phyloP scores from a whole-genome alignment of 2,797 vertebrate genomes.

The Hippocampus kuda region DNA sequence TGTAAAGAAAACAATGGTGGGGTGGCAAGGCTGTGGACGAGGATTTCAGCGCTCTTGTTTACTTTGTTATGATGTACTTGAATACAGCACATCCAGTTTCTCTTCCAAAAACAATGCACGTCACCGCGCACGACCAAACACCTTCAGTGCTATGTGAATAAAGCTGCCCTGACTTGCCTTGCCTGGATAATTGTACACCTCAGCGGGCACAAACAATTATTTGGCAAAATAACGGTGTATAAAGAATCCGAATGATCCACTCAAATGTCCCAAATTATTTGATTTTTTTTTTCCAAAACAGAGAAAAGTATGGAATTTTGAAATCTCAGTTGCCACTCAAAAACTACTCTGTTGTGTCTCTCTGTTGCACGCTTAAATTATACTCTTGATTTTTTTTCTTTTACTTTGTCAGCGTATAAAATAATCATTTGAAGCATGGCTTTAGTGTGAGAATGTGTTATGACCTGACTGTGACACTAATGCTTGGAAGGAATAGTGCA shows the following conservation, averaged over 20 bases:
- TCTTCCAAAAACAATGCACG: neutral
- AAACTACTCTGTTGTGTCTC: neutral
- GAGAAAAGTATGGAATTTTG: too few species aligned
- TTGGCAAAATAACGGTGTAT: too few species aligned
- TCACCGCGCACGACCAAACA: too few species aligned
- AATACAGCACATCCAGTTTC: neutral
- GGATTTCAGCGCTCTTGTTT: neutral
- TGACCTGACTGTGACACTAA: neutral
- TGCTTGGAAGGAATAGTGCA: neutral
- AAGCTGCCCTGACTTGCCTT: too few species aligned
- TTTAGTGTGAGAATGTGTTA: neutral
- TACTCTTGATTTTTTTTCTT: neutral
- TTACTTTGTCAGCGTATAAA: neutral
- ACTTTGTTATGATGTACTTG: neutral
- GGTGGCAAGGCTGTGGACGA: neutral
- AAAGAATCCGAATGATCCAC: too few species aligned
- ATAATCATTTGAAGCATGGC: neutral
- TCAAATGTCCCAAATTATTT: too few species aligned
- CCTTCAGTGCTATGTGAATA: too few species aligned
- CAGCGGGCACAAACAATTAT: too few species aligned
- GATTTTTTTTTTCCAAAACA: too few species aligned
- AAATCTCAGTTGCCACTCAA: neutral
- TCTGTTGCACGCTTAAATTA: neutral
- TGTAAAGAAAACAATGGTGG: neutral
- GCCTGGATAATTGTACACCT: too few species aligned